Evolutionary conservation across 2,888 invertebrate genomes (phyloP).

Genomic region (Aricia artaxerxes): DNA sequence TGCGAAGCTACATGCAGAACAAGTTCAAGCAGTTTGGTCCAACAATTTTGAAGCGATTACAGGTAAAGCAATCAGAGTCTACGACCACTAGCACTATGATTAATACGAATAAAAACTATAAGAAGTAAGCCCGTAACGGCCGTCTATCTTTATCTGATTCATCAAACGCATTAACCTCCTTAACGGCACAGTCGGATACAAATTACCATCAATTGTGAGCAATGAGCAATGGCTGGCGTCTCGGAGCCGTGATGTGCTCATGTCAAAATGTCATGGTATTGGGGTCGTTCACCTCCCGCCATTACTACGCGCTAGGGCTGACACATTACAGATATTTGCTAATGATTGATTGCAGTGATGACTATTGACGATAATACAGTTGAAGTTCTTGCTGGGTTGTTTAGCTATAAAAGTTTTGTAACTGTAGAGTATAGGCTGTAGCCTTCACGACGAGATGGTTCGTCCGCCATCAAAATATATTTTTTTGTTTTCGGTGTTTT

Average conservation of each 20-base stretch:
- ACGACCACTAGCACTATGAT: neutral
- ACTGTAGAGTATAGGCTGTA: neutral
- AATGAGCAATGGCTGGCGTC: conserved; percentile 33
- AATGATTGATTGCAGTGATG: neutral
- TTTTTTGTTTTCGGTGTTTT: neutral
- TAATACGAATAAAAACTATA: neutral
- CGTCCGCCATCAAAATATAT: neutral
- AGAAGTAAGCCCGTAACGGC: neutral
- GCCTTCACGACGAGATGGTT: too few species aligned
- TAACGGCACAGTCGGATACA: conserved; percentile 11
- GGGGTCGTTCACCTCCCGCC: conserved; percentile 36
- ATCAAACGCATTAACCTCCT: conserved; percentile 23
- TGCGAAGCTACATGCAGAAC: neutral
- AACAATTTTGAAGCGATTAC: neutral
- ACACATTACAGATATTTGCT: neutral
- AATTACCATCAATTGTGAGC: conserved; percentile 34
- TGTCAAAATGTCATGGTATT: conserved; percentile 41
- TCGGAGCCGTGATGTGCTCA: conserved; percentile 35
- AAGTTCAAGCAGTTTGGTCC: neutral
- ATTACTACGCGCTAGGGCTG: conserved; percentile 30
- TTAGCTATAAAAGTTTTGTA: neutral
- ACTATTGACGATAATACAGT: neutral
- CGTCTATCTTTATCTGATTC: conserved; percentile 2
- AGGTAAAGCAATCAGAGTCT: neutral
- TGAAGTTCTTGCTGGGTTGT: neutral